Evolutionary conservation across 2,888 invertebrate species (phyloP).

Genomic region (Diogma glabrata): DNA sequence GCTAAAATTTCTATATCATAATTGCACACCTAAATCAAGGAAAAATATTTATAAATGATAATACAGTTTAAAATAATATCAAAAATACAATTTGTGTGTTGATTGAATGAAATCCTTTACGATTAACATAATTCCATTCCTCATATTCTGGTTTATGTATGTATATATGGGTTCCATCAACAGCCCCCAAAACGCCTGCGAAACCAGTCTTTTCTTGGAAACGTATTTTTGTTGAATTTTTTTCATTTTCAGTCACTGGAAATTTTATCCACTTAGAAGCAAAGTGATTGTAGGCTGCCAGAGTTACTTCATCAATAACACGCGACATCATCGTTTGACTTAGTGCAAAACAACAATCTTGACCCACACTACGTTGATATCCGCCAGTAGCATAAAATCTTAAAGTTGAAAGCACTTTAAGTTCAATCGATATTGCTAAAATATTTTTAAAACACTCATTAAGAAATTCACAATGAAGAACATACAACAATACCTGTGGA

Average conservation of each 20-base stretch:
- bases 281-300: background rate
- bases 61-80: too few species aligned
- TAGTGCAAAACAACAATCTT: background rate
- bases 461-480: too few species aligned
- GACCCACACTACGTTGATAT: slow-evolving; percentile 1
- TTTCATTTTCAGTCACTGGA: background rate
- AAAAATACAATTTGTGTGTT: background rate
- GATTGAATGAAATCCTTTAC: background rate
- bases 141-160: background rate
- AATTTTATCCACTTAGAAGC: background rate
- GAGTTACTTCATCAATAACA: background rate
- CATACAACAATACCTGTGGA: too few species aligned
- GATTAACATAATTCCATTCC: background rate
- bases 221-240: background rate
- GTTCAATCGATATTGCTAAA: too few species aligned
- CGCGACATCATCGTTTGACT: background rate
- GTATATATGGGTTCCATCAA: background rate
- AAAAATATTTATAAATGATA: too few species aligned
- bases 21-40: too few species aligned
- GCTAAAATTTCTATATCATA: background rate
- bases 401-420: background rate
- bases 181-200: background rate
- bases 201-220: background rate
- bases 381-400: slow-evolving; percentile 6
- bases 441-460: too few species aligned